Evolutionary conservation across 1,140 invertebrate genomes (phyloP), one percentile per base, ranked within the genome.

Genomic region (Diprion similis): DNA sequence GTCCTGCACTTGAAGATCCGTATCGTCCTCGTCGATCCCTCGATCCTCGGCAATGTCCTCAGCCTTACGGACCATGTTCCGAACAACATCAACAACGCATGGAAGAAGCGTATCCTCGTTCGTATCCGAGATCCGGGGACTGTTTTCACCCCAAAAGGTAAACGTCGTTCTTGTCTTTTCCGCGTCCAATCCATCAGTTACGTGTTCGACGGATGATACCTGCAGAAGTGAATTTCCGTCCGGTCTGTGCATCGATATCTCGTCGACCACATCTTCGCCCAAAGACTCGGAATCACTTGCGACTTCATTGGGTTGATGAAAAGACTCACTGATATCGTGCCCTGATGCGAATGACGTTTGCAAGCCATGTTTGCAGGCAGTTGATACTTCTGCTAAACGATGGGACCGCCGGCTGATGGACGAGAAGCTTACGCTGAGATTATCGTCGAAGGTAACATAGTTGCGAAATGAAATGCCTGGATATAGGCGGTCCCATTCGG

Each of bases 391-490:
- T 13, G 51, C n/a, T 17, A 59, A 59, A 13, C 51, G 51, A 4
- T 59, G 11, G 6, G 51, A 59, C 11, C 51, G 11, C 51, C 48
- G 10, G 48, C 11, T 59, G 51, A 17, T 13, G 11, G 51, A 17
- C 11, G 51, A 59, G n/a, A 13, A 15, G 51, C 51, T 59, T 17
- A 59, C 78, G 0, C 70, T 78, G 0, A 85, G 76, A 48, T 81
- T 59, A 67, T 86, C 84, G 66, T 86, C 85, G 71, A 86, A 86
- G 1, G 80, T 84, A 15, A 86, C 79, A 65, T 83, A 85, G 19
- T 75, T 79, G 7, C 78, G 78, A 67, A 87, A 85, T 45, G 79
- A 78, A 9, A 84, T 71, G 0, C 75, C 80, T 0, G 74, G 47
- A 37, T 81, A 65, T 69, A 81, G 69, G 19, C 46, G 66, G 1